A percentile compares a stretch with the other conserved stretches of the same genome.
Evolutionary conservation across 2,797 vertebrate genomes (phyloP).

Genomic region (Amniataba percoides): DNA sequence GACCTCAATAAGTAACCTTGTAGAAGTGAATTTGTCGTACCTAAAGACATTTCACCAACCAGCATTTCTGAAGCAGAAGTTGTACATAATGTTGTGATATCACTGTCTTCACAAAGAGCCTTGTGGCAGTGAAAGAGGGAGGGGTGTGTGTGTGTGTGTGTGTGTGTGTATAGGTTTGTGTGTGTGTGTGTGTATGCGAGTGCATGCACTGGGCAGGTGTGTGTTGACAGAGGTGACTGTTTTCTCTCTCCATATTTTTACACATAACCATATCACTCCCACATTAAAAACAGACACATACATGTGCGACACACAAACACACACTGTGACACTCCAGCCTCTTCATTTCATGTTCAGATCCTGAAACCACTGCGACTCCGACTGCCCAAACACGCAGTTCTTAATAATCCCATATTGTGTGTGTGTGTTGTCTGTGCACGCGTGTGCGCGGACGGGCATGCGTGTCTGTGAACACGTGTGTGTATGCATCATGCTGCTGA

Average conservation of each 20-base stretch:
- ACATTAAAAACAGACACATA: constrained; percentile 72
- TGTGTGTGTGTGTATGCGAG: constrained; percentile 12
- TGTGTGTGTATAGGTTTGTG: constrained; percentile 22
- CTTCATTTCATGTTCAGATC: constrained; percentile 51
- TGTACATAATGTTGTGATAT: constrained; percentile 45
- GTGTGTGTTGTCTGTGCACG: not conserved
- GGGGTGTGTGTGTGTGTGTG: not conserved
- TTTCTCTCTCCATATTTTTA: constrained; percentile 88
- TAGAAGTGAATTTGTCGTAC: constrained; percentile 26
- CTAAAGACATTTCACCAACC: constrained; percentile 28
- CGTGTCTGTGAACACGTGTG: constrained; percentile 36
- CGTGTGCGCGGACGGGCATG: not conserved
- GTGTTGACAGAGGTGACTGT: constrained; percentile 82
- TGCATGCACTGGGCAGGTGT: constrained; percentile 78
- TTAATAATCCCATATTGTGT: constrained; percentile 40
- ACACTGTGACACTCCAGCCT: constrained; percentile 34
- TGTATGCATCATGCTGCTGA: constrained; percentile 68
- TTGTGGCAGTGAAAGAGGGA: constrained; percentile 11
- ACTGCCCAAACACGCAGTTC: constrained; percentile 37
- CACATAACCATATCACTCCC: constrained; percentile 77
- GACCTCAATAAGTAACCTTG: constrained; percentile 35
- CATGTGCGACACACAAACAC: constrained; percentile 64
- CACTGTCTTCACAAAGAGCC: constrained; percentile 29
- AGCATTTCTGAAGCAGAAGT: constrained; percentile 40
- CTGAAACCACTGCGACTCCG: constrained; percentile 41